phyloP scores from a whole-genome alignment of 2,113 vertebrate genomes.

The Zeus faber region DNA sequence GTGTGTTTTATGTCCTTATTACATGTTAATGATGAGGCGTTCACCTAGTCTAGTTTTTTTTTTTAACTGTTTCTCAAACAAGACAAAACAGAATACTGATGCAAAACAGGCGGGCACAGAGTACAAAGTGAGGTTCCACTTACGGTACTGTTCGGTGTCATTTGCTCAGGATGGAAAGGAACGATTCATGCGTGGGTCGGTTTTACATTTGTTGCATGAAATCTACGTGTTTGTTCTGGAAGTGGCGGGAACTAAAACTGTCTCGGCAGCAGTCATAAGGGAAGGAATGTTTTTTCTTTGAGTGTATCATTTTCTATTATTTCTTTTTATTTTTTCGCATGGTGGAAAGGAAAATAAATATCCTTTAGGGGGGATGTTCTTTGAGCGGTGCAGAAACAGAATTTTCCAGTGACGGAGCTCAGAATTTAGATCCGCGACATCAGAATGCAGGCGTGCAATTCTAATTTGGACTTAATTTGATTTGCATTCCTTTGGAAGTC shows the following conservation, averaged over 20 bases:
- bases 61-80: too few relatives aligned
- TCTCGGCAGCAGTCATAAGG: conserved; percentile 13
- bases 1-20: conserved; percentile 4
- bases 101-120: too few relatives aligned
- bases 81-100: too few relatives aligned
- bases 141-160: too few relatives aligned
- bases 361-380: conserved; percentile 11
- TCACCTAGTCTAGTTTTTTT: too few relatives aligned
- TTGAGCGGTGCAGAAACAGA: conserved; percentile 20
- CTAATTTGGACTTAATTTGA: conserved; percentile 56
- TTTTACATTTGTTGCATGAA: conserved; percentile 24
- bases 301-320: too few relatives aligned
- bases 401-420: conserved; percentile 45
- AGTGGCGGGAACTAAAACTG: not conserved
- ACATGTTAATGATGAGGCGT: too few relatives aligned
- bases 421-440: conserved; percentile 35
- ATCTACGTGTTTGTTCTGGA: conserved; percentile 11
- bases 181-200: conserved; percentile 13
- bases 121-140: too few relatives aligned
- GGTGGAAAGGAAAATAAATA: conserved; percentile 19
- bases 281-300: conserved; percentile 20
- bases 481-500: conserved; percentile 49
- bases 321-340: too few relatives aligned
- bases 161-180: conserved; percentile 25
- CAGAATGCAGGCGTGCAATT: conserved; percentile 43